Evolutionary conservation across 1,140 invertebrate species (phyloP).

Genomic region (Chymomyza costata): DNA sequence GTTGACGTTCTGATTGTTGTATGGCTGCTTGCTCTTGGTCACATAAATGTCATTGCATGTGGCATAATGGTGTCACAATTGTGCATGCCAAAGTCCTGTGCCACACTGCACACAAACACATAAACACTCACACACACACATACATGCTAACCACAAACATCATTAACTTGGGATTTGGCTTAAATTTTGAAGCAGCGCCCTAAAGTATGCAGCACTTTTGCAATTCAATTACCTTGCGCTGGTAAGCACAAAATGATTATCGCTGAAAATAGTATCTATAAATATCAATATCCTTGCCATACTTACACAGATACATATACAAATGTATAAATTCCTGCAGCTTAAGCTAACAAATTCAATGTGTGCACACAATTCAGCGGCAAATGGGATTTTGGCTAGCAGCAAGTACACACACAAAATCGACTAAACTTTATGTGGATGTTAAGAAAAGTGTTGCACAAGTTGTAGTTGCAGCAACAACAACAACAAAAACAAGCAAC

Average conservation of each 20-base stretch:
- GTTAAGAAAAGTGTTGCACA: conserved; percentile 58
- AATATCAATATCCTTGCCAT: conserved; percentile 62
- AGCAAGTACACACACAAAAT: conserved; percentile 38
- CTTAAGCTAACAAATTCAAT: conserved; percentile 69
- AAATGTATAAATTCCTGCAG: conserved; percentile 33
- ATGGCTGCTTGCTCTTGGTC: conserved; percentile 30
- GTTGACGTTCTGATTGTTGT: too few relatives aligned
- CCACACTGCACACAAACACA: too few relatives aligned
- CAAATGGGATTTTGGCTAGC: conserved; percentile 64
- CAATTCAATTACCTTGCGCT: conserved; percentile 52
- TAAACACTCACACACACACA: too few relatives aligned
- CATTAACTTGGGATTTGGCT: too few relatives aligned
- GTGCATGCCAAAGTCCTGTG: conserved; percentile 9
- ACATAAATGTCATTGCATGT: conserved; percentile 65
- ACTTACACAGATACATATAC: too few relatives aligned
- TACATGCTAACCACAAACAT: too few relatives aligned
- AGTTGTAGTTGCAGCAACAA: conserved; percentile 9
- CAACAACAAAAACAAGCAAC: conserved; percentile 1
- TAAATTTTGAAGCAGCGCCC: conserved; percentile 14
- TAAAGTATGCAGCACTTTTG: conserved; percentile 36
- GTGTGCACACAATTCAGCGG: conserved; percentile 67
- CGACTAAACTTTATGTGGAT: conserved; percentile 66
- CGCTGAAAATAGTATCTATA: conserved; percentile 48
- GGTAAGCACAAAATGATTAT: background rate
- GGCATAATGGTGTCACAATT: conserved; percentile 59